A percentile compares a stretch with the other conserved stretches of the same genome.
These are phyloP conservation scores for Blastobasis adustella DNA, from an alignment of 2,888 invertebrate genomes.

Conservation along the genomic window DNA sequence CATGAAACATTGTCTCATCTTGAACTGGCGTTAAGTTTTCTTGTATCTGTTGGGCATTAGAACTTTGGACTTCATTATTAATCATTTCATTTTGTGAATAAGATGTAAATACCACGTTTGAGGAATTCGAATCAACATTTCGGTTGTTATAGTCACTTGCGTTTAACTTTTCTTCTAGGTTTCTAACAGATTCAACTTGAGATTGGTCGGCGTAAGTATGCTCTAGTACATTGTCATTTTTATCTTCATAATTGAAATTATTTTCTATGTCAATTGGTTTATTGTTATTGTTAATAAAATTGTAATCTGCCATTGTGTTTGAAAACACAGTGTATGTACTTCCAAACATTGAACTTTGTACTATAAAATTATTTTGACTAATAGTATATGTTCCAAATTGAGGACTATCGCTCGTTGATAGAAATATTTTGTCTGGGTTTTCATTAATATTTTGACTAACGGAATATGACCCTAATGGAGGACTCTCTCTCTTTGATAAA, in stretches of 20 bases:
- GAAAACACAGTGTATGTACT: slow-evolving; percentile 8
- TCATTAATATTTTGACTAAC: too few relatives aligned
- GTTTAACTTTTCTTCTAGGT: background rate
- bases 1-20: slow-evolving; percentile 4
- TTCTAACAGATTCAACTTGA: too few relatives aligned
- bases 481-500: too few relatives aligned
- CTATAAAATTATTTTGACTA: slow-evolving; percentile 1
- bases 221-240: background rate
- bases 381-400: background rate
- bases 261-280: background rate
- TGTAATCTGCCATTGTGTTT: background rate
- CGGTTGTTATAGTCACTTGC: background rate
- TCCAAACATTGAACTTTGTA: slow-evolving; percentile 2
- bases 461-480: too few relatives aligned
- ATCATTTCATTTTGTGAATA: slow-evolving; percentile 14
- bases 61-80: slow-evolving; percentile 4
- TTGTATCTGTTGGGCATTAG: slow-evolving; percentile 1
- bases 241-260: too few relatives aligned
- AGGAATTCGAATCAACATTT: slow-evolving; percentile 6
- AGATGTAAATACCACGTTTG: slow-evolving; percentile 23
- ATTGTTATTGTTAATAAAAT: slow-evolving; percentile 2
- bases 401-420: background rate
- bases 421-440: background rate
- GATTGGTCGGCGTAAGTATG: background rate
- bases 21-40: too few relatives aligned